Base-by-base conservation (phyloP, 2,113 vertebrate species). In the Phyllostomus hastatus region DNA sequence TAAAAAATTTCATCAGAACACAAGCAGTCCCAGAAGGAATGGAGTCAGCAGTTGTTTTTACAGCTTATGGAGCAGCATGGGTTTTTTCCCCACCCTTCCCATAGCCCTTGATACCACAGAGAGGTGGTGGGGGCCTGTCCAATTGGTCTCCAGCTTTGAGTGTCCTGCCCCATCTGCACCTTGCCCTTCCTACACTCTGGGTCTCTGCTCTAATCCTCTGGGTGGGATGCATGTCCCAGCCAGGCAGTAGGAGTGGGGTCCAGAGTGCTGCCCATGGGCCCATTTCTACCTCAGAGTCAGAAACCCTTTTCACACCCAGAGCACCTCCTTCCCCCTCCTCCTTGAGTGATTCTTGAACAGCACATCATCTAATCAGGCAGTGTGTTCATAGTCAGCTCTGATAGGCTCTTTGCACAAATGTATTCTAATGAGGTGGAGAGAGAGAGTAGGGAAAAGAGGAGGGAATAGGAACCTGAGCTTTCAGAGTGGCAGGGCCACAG, bases 351-450 rank as follows among this genome's bases (percentile, higher is more conserved):
- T 96, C 91, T 86, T 85, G 93, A 97, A 96, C 72, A 76, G 96
- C 82, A 82, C 95, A n/a, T 86, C 54, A 90, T 97, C 97, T 98
- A 98, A 98, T 98, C 98, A 98, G 98, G 98, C 6, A 78, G 93
- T 0, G 31, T 93, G 96, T 95, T 97, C 97, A 16, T 98, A 98
- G 98, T 98, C 98, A 98, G 98, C 98, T 96, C 79, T 85, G 97
- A 97, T 97, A 97, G 88, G 0, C 96, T 95, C 98, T 91, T 98
- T 54, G 24, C 97, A 92, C 97, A 98, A 98, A 95, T 83, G 97
- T 93, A 97, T 98, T 94, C 92, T 98, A 98, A 98, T 97, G 97
- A 98, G 97, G 94, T 95, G 86, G 95, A 97, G 97, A 85, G 95
- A 93, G 82, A 61, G 94, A 80, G 88, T 35, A 2, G 7, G 93